phyloP scores from a whole-genome alignment of 2,888 invertebrate species.

The Trissolcus japonicus region DNA sequence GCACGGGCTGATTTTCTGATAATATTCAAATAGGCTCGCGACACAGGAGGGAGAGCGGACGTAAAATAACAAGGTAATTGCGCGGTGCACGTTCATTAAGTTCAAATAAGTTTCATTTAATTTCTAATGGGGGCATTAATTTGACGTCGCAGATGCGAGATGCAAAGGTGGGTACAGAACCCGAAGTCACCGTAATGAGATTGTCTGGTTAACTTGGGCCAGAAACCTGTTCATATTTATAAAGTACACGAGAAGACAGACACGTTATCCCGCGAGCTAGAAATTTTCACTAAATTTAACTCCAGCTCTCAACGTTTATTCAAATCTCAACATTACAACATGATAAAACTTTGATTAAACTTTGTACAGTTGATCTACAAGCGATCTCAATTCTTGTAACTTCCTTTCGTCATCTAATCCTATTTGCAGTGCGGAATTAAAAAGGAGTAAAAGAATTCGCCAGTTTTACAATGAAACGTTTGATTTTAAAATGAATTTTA shows the following conservation, averaged over 20 bases:
- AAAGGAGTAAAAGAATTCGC: too few species aligned
- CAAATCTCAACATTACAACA: too few species aligned
- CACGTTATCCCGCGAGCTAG: conserved; percentile 28
- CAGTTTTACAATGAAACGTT: too few species aligned
- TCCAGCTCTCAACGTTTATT: background rate
- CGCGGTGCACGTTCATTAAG: conserved; percentile 8
- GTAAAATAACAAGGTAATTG: conserved; percentile 13
- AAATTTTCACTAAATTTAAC: conserved; percentile 37
- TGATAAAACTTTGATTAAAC: too few species aligned
- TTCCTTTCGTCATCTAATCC: too few species aligned
- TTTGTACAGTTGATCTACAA: too few species aligned
- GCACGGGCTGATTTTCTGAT: too few species aligned
- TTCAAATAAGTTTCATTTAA: conserved; percentile 25
- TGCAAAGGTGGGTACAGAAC: conserved; percentile 27
- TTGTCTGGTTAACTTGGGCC: conserved; percentile 35
- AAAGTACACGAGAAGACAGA: conserved; percentile 25
- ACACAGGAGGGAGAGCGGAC: background rate
- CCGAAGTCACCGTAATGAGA: conserved; percentile 39
- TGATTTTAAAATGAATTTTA: too few species aligned
- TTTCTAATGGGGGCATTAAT: conserved; percentile 23
- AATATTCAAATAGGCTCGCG: too few species aligned
- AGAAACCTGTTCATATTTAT: conserved; percentile 35
- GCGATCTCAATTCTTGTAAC: background rate
- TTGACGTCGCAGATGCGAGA: conserved; percentile 8
- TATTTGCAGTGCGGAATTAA: too few species aligned